Conservation (phyloP, 2,113 vertebrate species). For the Oncorhynchus gorbuscha region DNA sequence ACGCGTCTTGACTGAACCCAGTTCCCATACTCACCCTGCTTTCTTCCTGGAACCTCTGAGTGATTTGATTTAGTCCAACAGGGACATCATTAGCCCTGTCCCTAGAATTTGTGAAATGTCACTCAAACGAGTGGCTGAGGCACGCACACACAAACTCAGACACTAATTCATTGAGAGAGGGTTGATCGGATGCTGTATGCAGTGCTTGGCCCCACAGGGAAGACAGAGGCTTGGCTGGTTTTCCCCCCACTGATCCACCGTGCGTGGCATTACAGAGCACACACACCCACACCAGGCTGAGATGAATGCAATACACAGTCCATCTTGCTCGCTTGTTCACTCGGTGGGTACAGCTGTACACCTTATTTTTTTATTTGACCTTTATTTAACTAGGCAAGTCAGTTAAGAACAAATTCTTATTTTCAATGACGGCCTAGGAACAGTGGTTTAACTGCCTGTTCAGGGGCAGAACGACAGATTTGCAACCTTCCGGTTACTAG, state of each 20-base stretch:
- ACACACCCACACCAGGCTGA: background rate
- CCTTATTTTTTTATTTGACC: background rate
- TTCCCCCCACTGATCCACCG: constrained; percentile 39
- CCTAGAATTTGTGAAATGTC: constrained; percentile 66
- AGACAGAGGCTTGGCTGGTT: constrained; percentile 33
- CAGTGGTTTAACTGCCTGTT: no score
- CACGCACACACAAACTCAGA: background rate
- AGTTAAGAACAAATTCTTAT: no score
- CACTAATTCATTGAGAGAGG: constrained; percentile 42
- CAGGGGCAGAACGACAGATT: no score
- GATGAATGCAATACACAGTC: background rate
- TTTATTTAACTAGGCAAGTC: no score
- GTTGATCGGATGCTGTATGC: constrained; percentile 39
- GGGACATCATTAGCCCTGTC: constrained; percentile 69
- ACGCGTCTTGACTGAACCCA: background rate
- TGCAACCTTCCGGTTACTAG: no score
- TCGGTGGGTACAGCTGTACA: background rate
- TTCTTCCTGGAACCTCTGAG: constrained; percentile 16
- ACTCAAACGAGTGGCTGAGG: constrained; percentile 25
- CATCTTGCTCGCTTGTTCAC: background rate
- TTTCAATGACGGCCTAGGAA: no score
- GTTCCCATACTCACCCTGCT: background rate
- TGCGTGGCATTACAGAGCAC: constrained; percentile 44
- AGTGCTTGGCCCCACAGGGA: constrained; percentile 53
- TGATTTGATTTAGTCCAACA: constrained; percentile 63